Conservation (phyloP, 2,797 vertebrate species). For the Spondyliosoma cantharus region DNA sequence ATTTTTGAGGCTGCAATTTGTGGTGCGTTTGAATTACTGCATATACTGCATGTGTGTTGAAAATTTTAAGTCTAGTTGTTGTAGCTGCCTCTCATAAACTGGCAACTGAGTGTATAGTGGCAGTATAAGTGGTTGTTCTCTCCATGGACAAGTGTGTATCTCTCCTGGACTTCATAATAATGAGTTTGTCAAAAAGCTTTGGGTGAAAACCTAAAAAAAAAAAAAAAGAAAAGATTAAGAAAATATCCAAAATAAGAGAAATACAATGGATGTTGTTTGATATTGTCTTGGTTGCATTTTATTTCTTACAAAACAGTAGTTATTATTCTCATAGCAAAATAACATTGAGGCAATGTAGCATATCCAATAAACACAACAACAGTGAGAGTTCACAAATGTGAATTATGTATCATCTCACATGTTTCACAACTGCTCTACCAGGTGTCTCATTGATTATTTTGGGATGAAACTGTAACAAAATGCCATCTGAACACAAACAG, state of each 20-base stretch:
- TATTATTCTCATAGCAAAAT: not conserved
- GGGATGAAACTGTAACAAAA: conserved; percentile 67
- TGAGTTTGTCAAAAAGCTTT: not conserved
- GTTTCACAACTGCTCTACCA: conserved; percentile 55
- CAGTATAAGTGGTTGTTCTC: not conserved
- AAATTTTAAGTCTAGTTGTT: not conserved
- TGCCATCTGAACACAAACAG: conserved; percentile 55
- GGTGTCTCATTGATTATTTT: conserved; percentile 70
- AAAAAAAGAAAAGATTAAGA: not conserved
- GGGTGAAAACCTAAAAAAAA: not conserved
- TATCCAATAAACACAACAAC: conserved; percentile 22
- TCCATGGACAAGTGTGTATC: not conserved
- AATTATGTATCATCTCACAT: conserved; percentile 25
- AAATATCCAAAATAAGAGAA: not conserved
- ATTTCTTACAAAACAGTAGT: not conserved
- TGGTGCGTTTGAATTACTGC: not conserved
- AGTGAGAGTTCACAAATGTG: not conserved
- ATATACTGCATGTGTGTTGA: not conserved
- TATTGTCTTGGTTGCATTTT: not conserved
- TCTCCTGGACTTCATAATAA: not conserved
- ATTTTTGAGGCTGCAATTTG: not conserved
- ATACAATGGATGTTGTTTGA: not conserved
- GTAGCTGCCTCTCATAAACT: not conserved
- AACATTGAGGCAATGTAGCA: not conserved
- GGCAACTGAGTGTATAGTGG: not conserved